Percentiles rank a stretch among this genome's conserved stretches.
These are phyloP conservation scores for Apostichopus californicus DNA, from an alignment of 35 echinoderm and acorn worm species.

Conservation along the genomic window DNA sequence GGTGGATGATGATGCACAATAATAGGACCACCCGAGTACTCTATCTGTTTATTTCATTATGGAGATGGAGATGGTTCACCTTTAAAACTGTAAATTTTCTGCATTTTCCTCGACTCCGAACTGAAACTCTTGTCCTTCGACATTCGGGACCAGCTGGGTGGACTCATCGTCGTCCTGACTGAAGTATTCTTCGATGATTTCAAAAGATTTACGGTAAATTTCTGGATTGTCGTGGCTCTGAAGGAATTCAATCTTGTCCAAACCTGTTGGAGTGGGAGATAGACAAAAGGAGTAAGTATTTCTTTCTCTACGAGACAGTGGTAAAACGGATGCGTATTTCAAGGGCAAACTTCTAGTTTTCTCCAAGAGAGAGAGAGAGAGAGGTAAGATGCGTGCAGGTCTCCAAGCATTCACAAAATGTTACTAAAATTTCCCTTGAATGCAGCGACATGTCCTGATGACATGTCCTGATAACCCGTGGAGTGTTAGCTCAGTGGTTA, in stretches of 20 bases:
- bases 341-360: too few species aligned
- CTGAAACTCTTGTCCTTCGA: slow-evolving; percentile 85
- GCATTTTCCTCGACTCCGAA: slow-evolving; percentile 87
- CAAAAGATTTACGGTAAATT: slow-evolving; percentile 93
- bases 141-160: slow-evolving; percentile 77
- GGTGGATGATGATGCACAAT: too few species aligned
- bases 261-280: slow-evolving; percentile 47
- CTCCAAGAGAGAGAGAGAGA: too few species aligned
- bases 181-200: slow-evolving; percentile 98
- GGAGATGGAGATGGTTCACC: not conserved
- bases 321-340: too few species aligned
- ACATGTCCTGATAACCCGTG: too few species aligned
- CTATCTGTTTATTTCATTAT: not conserved
- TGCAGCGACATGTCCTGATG: too few species aligned
- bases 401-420: too few species aligned
- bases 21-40: not conserved
- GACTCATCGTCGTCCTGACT: slow-evolving; percentile 87
- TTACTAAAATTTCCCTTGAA: too few species aligned
- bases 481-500: too few species aligned
- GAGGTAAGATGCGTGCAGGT: too few species aligned
- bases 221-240: slow-evolving; percentile 96
- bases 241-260: slow-evolving; percentile 99
- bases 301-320: too few species aligned
- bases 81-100: slow-evolving; percentile 78
- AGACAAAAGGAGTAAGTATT: too few species aligned